Percentiles rank a stretch among this genome's conserved stretches.
phyloP scores from a whole-genome alignment of 2,113 vertebrate genomes.

The Macroglossus sobrinus region DNA sequence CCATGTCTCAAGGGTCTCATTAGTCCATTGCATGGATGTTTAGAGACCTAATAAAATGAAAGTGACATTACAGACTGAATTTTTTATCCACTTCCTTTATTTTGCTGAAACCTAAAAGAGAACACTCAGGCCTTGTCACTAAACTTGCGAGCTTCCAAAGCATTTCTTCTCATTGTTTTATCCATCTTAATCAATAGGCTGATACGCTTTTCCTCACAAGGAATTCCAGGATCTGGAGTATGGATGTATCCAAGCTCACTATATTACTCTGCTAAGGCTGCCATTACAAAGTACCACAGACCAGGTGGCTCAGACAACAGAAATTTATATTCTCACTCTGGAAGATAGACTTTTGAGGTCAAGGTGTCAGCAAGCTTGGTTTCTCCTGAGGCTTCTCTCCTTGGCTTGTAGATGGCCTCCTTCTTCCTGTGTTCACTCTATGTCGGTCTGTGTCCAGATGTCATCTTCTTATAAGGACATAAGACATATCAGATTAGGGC shows the following conservation, averaged over 20 bases:
- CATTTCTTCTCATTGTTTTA: not conserved
- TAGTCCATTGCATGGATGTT: not conserved
- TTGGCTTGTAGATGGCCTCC: not conserved
- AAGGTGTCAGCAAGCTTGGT: not conserved
- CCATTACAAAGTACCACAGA: not conserved
- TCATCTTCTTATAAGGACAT: not conserved
- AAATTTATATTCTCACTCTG: not conserved
- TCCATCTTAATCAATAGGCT: not conserved
- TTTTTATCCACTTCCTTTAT: not conserved
- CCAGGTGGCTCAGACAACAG: not conserved
- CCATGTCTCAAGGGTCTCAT: not conserved
- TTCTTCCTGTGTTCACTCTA: not conserved
- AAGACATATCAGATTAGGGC: not conserved
- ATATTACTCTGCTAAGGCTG: not conserved
- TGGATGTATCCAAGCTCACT: not conserved
- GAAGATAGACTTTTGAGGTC: not conserved
- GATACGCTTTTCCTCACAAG: not conserved
- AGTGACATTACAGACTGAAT: not conserved
- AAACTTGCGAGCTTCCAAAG: not conserved
- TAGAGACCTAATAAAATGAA: not conserved
- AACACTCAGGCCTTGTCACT: not conserved
- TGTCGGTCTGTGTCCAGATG: not conserved
- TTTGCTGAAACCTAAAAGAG: not conserved
- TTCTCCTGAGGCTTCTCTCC: not conserved
- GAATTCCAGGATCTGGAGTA: not conserved